phyloP scores from a whole-genome alignment of 2,888 invertebrate species.

The Pollenia labialis region DNA sequence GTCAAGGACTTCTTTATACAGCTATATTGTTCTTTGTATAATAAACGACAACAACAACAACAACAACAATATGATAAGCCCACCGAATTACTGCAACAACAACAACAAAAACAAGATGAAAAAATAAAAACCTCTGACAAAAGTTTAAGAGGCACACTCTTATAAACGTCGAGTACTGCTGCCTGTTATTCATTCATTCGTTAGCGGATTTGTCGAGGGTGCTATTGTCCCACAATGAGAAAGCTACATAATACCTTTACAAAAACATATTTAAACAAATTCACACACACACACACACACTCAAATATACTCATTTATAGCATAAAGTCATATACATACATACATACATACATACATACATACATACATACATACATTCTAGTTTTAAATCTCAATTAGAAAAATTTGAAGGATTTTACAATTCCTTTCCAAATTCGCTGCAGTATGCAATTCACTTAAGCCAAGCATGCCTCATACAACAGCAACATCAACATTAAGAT shows the following conservation, averaged over 20 bases:
- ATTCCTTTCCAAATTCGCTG: constrained; percentile 74
- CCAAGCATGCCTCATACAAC: constrained; percentile 53
- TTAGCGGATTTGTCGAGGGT: constrained; percentile 71
- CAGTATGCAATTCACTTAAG: constrained; percentile 71
- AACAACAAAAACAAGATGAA: constrained; percentile 31
- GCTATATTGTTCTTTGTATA: constrained; percentile 68
- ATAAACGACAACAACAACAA: constrained; percentile 34
- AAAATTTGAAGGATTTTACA: constrained; percentile 71
- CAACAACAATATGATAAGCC: constrained; percentile 46
- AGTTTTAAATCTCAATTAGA: constrained; percentile 74
- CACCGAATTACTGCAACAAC: constrained; percentile 28
- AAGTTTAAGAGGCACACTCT: constrained; percentile 66
- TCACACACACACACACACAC: constrained; percentile 16
- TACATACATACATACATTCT: neutral
- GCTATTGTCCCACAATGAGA: constrained; percentile 70
- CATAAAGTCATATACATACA: neutral
- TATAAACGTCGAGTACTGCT: constrained; percentile 63
- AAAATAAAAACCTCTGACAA: constrained; percentile 66
- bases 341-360: too few species aligned
- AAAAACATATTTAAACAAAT: constrained; percentile 44
- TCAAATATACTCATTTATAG: neutral
- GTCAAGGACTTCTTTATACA: constrained; percentile 77
- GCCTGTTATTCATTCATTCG: constrained; percentile 59
- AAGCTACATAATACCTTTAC: constrained; percentile 67
- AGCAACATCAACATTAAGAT: constrained; percentile 39